Evolutionary conservation across 2,797 vertebrate species (phyloP), one percentile per base, ranked within the genome.

Genomic region (Pagetopsis macropterus): DNA sequence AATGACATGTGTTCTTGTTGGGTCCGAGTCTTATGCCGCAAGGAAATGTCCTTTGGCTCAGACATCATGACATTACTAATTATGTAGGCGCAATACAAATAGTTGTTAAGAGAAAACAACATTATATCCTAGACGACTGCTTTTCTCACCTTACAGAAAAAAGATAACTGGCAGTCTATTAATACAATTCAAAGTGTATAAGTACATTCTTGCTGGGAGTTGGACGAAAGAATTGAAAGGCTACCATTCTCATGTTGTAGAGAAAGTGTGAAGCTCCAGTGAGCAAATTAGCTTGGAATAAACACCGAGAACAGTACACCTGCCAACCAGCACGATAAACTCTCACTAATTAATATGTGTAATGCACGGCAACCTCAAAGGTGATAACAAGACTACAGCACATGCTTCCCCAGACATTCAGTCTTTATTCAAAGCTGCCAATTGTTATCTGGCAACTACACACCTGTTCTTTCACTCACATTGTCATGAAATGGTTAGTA

Each of bases 1-100:
- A 75, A 75, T 69, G 46, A 59, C 50, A 69, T 54, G 64, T 69
- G 45, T 68, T 75, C 16, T 48, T 63, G 37, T 57, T 84, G 45
- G 6, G 14, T 65, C 13, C 17, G 9, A 43, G 33, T 19, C 1
- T 76, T 62, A 48, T 68, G 75, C 79, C 17, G 43, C 19, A 14
- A 13, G 41, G 44, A 66, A 48, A 70, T 72, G 10, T 12, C 52
- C 3, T 57, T 65, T 70, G 58, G 33, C 49, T 65, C n/a, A 11
- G 44, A 52, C 7, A 43, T 56, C 37, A 49, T 58, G 58, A 63
- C 65, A 58, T 77, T 40, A 68, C 14, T 44, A 65, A 77, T 6
- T 72, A 12, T 52, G 16, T 9, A 19, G 21, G 8, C 43, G 14
- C 45, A 57, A 46, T 59, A 40, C 64, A 58, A 74, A 21, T 3